Base-by-base conservation (phyloP, 2,113 vertebrate genomes). In the Cyprinodon tularosa region DNA sequence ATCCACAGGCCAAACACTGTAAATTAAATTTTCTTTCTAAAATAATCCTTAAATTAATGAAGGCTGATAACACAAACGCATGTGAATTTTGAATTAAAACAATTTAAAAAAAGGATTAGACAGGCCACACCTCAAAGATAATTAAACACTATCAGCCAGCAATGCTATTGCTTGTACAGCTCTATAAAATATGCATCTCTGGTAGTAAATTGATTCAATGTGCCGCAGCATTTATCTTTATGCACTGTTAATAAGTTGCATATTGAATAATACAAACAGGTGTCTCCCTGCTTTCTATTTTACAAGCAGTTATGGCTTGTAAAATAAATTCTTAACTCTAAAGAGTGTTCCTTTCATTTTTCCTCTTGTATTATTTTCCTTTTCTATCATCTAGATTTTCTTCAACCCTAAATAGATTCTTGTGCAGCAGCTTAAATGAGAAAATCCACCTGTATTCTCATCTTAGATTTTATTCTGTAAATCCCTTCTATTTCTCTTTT, bases 341-440 rank as follows among this genome's bases (percentile, higher is more conserved):
- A 62, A 62, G 59, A 40, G 12, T 37, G 37, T 57, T 68, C 13
- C 66, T 70, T 40, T 22, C 0, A 22, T 53, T 38, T 66, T 4
- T 12, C 22, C n/a, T 37, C 11, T 81, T 17, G 36, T 48, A 3
- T 37, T 50, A 37, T 20, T 14, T 4, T 67, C n/a, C 3, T 59
- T 65, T 68, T 68, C 39, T 65, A 72, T 80, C 39, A 61, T 36
- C 37, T 61, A 53, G 44, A 59, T n/a, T 67, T 3, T 67, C 44
- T 50, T 44, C 62, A 79, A 29, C 20, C 57, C 42, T 66, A 79
- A 70, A 71, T 75, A 69, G 82, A 82, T 67, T 39, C 68, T 3
- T 0, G 63, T 60, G 62, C 63, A 22, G 63, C n/a, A 44, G 9
- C 68, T 40, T 13, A 4, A 29, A 68, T 66, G 4, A 50, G 17